These are phyloP conservation scores for Pollenia labialis DNA, from an alignment of 2,888 invertebrate species.

Conservation along the genomic window DNA sequence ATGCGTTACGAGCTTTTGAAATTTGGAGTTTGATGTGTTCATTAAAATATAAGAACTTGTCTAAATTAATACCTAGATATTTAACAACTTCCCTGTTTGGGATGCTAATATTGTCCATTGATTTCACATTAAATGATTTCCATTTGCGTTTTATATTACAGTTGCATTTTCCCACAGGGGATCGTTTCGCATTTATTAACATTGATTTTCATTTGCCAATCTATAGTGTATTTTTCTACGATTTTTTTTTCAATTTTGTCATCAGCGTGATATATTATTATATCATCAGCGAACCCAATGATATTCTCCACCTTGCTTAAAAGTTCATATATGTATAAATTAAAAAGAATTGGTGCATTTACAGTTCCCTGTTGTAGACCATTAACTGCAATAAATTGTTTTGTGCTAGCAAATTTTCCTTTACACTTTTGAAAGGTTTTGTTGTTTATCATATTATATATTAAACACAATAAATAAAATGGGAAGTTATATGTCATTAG, in stretches of 20 bases:
- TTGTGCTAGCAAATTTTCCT: neutral
- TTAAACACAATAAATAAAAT: neutral
- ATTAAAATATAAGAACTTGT: neutral
- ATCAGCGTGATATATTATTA: neutral
- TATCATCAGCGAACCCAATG: neutral
- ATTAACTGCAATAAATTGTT: neutral
- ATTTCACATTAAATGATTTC: neutral
- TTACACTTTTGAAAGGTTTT: neutral
- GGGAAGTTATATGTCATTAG: too few species aligned
- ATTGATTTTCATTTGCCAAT: slow-evolving; percentile 1
- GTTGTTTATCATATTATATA: slow-evolving; percentile 1
- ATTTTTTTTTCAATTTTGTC: neutral
- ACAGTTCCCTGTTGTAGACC: neutral
- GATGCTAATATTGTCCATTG: neutral
- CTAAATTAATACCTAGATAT: neutral
- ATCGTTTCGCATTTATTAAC: neutral
- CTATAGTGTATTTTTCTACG: neutral
- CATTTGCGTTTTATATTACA: neutral
- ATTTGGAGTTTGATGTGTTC: too few species aligned
- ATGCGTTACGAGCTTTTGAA: too few species aligned
- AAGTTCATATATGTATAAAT: too few species aligned
- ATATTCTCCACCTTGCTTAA: too few species aligned
- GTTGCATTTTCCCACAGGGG: slow-evolving; percentile 1
- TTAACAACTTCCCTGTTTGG: neutral
- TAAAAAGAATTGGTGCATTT: too few species aligned